Evolutionary conservation across 2,113 vertebrate genomes (phyloP).

Genomic region (Rhinopomastus cyanomelas): DNA sequence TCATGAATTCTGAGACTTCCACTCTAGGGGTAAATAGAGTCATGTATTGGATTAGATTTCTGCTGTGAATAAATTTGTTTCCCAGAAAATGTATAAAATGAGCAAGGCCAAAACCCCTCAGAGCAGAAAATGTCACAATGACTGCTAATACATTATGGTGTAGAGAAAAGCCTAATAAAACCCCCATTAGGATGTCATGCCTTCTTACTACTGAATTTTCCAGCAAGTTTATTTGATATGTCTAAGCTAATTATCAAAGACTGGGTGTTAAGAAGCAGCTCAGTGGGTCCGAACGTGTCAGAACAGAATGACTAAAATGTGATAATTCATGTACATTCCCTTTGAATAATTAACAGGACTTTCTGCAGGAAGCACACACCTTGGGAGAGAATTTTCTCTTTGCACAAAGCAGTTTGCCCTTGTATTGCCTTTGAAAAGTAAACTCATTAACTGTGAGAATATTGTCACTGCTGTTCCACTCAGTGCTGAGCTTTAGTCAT

Average conservation of each 20-base stretch:
- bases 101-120: slow-evolving; percentile 78
- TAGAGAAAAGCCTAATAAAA: slow-evolving; percentile 85
- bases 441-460: slow-evolving; percentile 62
- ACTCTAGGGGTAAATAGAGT: slow-evolving; percentile 78
- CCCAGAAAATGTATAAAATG: slow-evolving; percentile 72
- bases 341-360: slow-evolving; percentile 87
- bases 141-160: slow-evolving; percentile 84
- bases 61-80: slow-evolving; percentile 81
- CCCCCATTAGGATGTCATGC: slow-evolving; percentile 90
- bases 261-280: slow-evolving; percentile 85
- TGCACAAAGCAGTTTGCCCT: slow-evolving; percentile 79
- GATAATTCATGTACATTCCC: slow-evolving; percentile 79
- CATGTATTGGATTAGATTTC: slow-evolving; percentile 79
- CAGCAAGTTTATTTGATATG: slow-evolving; percentile 87
- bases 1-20: slow-evolving; percentile 77
- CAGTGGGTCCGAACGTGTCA: slow-evolving; percentile 78
- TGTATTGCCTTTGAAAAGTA: slow-evolving; percentile 84
- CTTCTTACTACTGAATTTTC: slow-evolving; percentile 87
- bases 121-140: slow-evolving; percentile 87
- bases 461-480: slow-evolving; percentile 51
- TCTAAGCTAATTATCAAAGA: slow-evolving; percentile 88
- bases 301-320: slow-evolving; percentile 81
- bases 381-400: slow-evolving; percentile 80
- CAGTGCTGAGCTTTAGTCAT: background rate
- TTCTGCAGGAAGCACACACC: slow-evolving; percentile 75